A percentile compares a stretch with the other conserved stretches of the same genome.
Evolutionary conservation across 2,888 invertebrate genomes (phyloP).

Genomic region (Ferdinandea cuprea): DNA sequence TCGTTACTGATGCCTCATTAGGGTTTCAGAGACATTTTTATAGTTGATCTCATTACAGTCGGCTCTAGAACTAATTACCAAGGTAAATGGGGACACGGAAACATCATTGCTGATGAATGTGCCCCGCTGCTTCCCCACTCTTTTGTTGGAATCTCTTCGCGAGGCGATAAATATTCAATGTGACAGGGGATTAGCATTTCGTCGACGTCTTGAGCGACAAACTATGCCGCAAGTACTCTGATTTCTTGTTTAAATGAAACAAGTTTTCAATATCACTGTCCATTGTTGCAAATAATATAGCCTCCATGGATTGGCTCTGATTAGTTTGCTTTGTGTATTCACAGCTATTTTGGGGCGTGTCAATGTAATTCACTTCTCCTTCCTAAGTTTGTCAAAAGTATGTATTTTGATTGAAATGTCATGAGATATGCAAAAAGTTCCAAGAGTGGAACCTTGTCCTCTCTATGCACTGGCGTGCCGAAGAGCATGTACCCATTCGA

Average conservation of each 20-base stretch:
- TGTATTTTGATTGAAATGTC: slow-evolving; percentile 14
- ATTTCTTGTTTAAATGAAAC: slow-evolving; percentile 32
- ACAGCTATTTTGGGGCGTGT: slow-evolving; percentile 51
- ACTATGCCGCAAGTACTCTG: neutral
- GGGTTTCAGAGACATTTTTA: slow-evolving; percentile 54
- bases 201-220: slow-evolving; percentile 19
- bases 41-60: slow-evolving; percentile 52
- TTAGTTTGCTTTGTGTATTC: slow-evolving; percentile 13
- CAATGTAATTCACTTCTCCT: slow-evolving; percentile 6
- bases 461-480: no score
- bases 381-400: neutral
- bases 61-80: slow-evolving; percentile 57
- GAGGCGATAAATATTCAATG: slow-evolving; percentile 59
- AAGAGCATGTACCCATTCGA: no score
- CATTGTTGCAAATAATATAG: slow-evolving; percentile 12
- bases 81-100: slow-evolving; percentile 58
- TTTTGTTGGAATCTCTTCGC: slow-evolving; percentile 40
- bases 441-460: no score
- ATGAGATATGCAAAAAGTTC: neutral
- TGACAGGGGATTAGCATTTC: slow-evolving; percentile 69
- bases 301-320: neutral
- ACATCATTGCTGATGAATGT: slow-evolving; percentile 29
- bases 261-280: slow-evolving; percentile 33
- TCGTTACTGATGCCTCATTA: slow-evolving; percentile 79
- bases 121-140: neutral